Evolutionary conservation across 2,797 vertebrate genomes (phyloP), one percentile per base, ranked within the genome.

Genomic region (Staurois parvus): DNA sequence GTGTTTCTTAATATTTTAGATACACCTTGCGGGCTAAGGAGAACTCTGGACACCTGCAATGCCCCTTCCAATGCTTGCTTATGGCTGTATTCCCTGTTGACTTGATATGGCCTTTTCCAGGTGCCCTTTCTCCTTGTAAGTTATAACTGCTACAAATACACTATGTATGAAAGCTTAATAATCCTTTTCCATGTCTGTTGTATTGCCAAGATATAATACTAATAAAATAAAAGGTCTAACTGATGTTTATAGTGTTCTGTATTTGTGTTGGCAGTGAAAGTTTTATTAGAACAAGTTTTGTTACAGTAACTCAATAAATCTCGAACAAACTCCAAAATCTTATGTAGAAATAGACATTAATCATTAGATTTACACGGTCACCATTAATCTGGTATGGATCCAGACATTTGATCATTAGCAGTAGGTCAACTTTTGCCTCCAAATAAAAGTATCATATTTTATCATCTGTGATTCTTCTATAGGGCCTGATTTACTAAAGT

Each of bases 251-350:
- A 74, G 72, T 42, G 26, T 28, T 74, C 42, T 45, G 72, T 74
- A 74, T 74, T 74, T 74, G 26, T 37, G 28, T 48, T 74, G 72
- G 72, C 72, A 48, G n/a, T 74, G 40, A 74, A 48, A 74, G 26
- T 48, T 74, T 45, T 74, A 74, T 74, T 74, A 45, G 72, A 74
- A 45, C 34, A 72, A 29, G 26, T 72, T 72, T 72, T 72, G 70
- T 74, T 74, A 74, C 11, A 48, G 40, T 45, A 74, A 45, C 70
- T 42, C 11, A 10, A 72, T 72, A 72, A 74, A 74, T 74, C 72
- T 74, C 42, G 15, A 26, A 72, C n/a, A 24, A 72, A 74, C 42
- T 48, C 26, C 42, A 48, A 48, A 24, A 28, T 48, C 42, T 30
- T 74, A 48, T 7, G n/a, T n/a, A 74, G 72, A n/a, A 42, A 74